Conservation (phyloP, 2,113 vertebrate species). For the Mesoclemmys tuberculata region DNA sequence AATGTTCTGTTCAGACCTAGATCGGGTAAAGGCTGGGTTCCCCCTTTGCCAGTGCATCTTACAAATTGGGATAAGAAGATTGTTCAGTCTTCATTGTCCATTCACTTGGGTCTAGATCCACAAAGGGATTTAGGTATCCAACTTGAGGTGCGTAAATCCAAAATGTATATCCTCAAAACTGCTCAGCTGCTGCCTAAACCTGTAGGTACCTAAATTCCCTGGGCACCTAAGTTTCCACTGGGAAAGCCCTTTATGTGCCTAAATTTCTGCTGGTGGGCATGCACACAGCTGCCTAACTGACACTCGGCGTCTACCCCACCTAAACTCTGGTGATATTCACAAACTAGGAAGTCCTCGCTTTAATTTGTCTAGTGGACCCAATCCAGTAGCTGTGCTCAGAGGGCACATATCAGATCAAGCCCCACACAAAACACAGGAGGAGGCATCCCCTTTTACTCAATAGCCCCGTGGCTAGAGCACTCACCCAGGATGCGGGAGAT, state of each 20-base stretch:
- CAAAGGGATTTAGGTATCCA: not conserved
- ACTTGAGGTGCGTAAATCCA: not conserved
- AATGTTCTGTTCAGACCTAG: not conserved
- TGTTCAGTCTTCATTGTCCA: not conserved
- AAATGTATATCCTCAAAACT: not conserved
- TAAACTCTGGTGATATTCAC: not conserved
- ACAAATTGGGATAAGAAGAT: not conserved
- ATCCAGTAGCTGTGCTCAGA: not conserved
- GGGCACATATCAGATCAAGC: not conserved
- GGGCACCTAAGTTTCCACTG: not conserved
- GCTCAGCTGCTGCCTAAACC: not conserved
- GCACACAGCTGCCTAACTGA: not conserved
- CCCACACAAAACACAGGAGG: not conserved
- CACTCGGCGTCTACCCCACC: not conserved
- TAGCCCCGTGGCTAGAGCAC: not conserved
- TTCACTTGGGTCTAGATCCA: not conserved
- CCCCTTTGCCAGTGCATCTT: not conserved
- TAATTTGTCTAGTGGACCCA: not conserved
- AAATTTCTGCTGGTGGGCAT: not conserved
- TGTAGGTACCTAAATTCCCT: not conserved
- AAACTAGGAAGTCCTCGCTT: not conserved
- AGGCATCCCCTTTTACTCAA: not conserved
- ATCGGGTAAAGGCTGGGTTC: not conserved
- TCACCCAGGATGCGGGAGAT: not conserved
- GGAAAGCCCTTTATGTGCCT: not conserved